Base-by-base conservation (phyloP, 2,113 vertebrate species). In the Proterorhinus semilunaris region DNA sequence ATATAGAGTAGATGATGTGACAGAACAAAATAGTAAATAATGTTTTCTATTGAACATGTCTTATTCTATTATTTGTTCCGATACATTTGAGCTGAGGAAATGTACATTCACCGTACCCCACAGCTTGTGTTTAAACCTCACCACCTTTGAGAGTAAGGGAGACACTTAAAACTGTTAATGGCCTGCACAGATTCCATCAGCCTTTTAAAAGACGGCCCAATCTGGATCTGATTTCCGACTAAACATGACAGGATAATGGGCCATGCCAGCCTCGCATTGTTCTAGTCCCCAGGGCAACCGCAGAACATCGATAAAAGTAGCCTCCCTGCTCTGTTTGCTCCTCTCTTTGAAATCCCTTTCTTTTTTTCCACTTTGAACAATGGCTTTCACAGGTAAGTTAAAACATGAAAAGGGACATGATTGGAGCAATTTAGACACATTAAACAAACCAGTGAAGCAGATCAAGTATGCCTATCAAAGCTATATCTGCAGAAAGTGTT, bases 371-470 rank as follows among this genome's bases (percentile, higher is more conserved):
- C 44, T 71, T 11, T 51, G 45, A 69, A 64, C 58, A 86, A 79
- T 89, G 55, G 84, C 78, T 83, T 73, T 82, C 54, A 76, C 71
- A 62, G 43, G 72, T 17, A 59, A 66, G 65, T 52, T 76, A 11
- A 36, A 68, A 78, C 74, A 77, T 78, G 68, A 82, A 83, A 71
- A 76, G 69, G 58, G 50, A 43, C n/a, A 73, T 83, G 68, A 89
- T 86, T 88, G 76, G 64, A 82, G 77, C 77, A 81, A 91, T 91
- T 90, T 83, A 68, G 67, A 46, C 67, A 61, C 52, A 88, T 91
- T 82, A 86, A 76, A 71, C 53, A 78, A 8, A 7, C 46, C 47
- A 47, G 65, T 67, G 68, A 78, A 66, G 74, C 9, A 2, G 42
- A 76, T 54, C 75, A 45, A 48, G 66, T 61, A 15, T 61, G 50